Conservation (phyloP, 2,113 vertebrate species). For the Nematolebias whitei region DNA sequence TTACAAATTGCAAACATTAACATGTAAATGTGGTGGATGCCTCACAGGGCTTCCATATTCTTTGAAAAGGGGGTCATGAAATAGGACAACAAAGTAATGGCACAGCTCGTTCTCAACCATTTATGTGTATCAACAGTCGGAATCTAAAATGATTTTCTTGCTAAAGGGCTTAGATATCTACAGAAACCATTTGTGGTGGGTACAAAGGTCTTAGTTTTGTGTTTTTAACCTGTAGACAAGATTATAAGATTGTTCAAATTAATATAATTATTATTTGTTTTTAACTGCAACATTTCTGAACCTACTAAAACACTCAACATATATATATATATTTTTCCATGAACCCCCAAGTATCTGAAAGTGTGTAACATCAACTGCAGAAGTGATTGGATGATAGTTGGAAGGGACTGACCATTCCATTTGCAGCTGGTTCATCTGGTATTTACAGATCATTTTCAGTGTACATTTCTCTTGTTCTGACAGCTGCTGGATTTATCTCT, state of each 20-base stretch:
- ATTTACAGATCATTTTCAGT: too few species aligned
- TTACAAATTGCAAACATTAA: conserved; percentile 80
- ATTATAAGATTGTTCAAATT: background rate
- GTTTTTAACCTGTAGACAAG: background rate
- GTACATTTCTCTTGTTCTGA: too few species aligned
- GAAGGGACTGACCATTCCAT: too few species aligned
- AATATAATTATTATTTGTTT: background rate
- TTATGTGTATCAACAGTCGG: conserved; percentile 31
- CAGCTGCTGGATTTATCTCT: too few species aligned
- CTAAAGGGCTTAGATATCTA: conserved; percentile 54
- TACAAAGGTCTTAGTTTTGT: conserved; percentile 26
- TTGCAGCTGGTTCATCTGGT: too few species aligned
- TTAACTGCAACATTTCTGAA: too few species aligned
- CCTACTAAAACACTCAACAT: too few species aligned
- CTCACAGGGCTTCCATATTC: conserved; percentile 69
- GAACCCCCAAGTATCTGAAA: too few species aligned
- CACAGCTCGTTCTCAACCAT: conserved; percentile 57
- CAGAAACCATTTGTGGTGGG: conserved; percentile 21
- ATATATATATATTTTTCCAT: too few species aligned
- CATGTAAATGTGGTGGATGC: conserved; percentile 76
- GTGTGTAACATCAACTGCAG: too few species aligned
- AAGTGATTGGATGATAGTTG: too few species aligned
- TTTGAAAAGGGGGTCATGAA: conserved; percentile 67
- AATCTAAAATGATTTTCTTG: conserved; percentile 28
- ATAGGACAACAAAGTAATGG: conserved; percentile 67